These are phyloP conservation scores for Chelonoidis abingdonii DNA, from an alignment of 2,113 vertebrate genomes.

Conservation along the genomic window DNA sequence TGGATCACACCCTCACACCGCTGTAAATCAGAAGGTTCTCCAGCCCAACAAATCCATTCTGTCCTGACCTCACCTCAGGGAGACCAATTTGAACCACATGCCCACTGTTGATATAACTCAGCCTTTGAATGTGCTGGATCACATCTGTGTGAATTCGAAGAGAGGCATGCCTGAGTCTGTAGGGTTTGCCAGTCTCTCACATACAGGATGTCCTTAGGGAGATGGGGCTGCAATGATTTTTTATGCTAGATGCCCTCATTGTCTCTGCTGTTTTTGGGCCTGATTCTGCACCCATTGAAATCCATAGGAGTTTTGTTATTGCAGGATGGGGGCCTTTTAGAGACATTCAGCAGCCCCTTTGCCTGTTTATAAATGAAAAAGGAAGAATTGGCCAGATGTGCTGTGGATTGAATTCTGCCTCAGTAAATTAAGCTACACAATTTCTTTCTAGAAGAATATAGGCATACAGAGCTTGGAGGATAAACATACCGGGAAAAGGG, in stretches of 20 bases:
- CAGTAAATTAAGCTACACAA: accelerated
- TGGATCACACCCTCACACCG: not conserved
- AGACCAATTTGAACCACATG: not conserved
- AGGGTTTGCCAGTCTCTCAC: accelerated
- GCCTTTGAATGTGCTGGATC: not conserved
- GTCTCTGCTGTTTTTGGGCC: not conserved
- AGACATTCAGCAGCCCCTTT: not conserved
- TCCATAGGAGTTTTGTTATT: accelerated
- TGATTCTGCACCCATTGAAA: not conserved
- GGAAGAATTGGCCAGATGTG: not conserved
- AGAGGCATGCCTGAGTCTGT: accelerated
- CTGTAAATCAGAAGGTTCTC: not conserved
- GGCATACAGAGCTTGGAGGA: not conserved
- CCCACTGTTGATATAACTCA: not conserved
- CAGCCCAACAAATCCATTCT: not conserved
- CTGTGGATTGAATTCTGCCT: not conserved
- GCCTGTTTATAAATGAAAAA: not conserved
- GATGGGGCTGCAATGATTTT: accelerated
- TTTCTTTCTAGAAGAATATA: accelerated
- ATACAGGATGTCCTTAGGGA: accelerated
- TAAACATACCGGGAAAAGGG: not conserved
- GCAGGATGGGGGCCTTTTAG: accelerated
- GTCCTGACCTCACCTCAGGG: not conserved
- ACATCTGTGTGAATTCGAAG: not conserved
- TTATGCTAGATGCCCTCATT: not conserved